Conservation (phyloP, 2,888 invertebrate genomes). For the Agrochola lychnidis region DNA sequence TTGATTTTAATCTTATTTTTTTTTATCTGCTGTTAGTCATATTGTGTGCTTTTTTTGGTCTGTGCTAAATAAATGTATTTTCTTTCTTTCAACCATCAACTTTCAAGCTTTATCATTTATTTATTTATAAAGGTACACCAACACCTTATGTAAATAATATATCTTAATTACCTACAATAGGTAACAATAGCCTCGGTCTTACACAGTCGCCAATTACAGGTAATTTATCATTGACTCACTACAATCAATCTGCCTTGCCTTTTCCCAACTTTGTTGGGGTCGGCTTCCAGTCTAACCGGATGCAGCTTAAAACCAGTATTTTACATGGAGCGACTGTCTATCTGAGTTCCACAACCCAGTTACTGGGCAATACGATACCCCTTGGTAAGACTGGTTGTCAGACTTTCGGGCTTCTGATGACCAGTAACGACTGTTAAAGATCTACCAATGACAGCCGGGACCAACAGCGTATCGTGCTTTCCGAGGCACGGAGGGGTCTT, state of each 20-base stretch:
- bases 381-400: background rate
- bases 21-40: too few species aligned
- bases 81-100: too few species aligned
- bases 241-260: too few species aligned
- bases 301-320: background rate
- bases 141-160: too few species aligned
- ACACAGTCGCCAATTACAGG: too few species aligned
- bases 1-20: too few species aligned
- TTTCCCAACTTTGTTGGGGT: background rate
- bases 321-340: background rate
- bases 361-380: background rate
- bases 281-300: background rate
- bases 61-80: too few species aligned
- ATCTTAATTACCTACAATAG: too few species aligned
- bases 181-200: too few species aligned
- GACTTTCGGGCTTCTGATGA: background rate
- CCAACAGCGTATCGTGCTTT: background rate
- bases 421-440: background rate
- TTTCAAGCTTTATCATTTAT: too few species aligned
- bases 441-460: background rate
- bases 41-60: too few species aligned
- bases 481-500: background rate
- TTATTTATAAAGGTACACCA: too few species aligned
- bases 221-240: background rate
- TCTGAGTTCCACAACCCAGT: background rate